Conservation (phyloP, 2,113 vertebrate species). For the Sakesphorus luctuosus region DNA sequence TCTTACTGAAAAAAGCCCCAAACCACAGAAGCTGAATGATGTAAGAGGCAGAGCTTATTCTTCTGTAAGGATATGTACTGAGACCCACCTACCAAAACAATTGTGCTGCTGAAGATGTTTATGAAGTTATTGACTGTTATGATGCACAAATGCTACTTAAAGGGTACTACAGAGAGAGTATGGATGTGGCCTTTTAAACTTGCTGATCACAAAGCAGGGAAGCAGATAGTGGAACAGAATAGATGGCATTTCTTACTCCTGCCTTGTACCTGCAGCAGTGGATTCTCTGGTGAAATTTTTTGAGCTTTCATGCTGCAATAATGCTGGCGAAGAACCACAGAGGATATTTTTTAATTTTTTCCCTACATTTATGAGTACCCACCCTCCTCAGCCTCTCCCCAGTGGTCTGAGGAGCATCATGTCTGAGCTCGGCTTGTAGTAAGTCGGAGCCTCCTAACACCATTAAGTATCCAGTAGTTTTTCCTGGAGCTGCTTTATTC, state of each 20-base stretch:
- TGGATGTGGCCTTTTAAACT: neutral
- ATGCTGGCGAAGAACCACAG: neutral
- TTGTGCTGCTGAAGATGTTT: constrained; percentile 25
- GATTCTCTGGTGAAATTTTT: neutral
- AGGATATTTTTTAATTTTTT: neutral
- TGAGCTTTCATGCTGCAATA: neutral
- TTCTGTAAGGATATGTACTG: constrained; percentile 14
- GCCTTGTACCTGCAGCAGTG: neutral
- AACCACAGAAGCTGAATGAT: constrained; percentile 7
- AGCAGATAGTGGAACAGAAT: neutral
- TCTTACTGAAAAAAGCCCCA: neutral
- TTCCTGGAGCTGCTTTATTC: neutral
- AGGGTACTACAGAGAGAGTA: neutral
- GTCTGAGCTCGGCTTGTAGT: neutral
- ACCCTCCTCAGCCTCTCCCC: neutral
- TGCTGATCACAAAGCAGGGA: neutral
- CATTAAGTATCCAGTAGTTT: neutral
- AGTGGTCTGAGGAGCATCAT: neutral
- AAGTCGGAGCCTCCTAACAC: neutral
- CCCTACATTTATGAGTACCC: neutral
- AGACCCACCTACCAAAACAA: constrained; percentile 55
- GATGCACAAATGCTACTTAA: neutral
- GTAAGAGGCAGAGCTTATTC: neutral
- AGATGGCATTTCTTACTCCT: neutral
- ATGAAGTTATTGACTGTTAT: constrained; percentile 4